Conservation (phyloP, 2,888 invertebrate species). For the Phania funesta region DNA sequence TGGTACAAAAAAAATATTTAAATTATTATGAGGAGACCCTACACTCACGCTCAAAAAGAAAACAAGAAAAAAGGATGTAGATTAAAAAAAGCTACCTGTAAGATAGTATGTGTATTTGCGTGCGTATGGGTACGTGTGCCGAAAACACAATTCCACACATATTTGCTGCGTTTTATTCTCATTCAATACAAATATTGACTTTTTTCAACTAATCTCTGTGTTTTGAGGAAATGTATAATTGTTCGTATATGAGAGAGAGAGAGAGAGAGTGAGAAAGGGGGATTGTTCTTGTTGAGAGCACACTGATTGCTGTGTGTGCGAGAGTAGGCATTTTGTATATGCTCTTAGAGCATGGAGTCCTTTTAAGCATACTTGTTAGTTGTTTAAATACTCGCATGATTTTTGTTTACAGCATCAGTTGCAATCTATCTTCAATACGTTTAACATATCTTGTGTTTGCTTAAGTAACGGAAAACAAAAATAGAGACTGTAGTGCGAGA, state of each 20-base stretch:
- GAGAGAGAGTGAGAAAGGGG: not conserved
- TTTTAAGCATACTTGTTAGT: constrained; percentile 6
- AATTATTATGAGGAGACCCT: not conserved
- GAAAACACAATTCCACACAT: not conserved
- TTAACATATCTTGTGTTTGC: constrained; percentile 19
- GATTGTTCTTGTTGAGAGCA: too few species aligned
- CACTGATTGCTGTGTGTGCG: not conserved
- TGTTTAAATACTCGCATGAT: constrained; percentile 50
- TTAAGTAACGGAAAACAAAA: constrained; percentile 35
- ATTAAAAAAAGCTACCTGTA: constrained; percentile 21
- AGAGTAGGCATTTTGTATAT: not conserved
- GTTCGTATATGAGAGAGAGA: not conserved
- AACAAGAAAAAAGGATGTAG: constrained; percentile 21
- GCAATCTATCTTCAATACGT: constrained; percentile 39
- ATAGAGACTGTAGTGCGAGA: not conserved
- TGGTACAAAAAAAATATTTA: not conserved
- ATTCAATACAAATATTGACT: constrained; percentile 54
- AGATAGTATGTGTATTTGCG: not conserved
- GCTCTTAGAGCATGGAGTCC: not conserved
- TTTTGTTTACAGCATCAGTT: constrained; percentile 65
- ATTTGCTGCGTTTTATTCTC: not conserved
- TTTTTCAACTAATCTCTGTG: constrained; percentile 56
- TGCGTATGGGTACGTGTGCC: not conserved
- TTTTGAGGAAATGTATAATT: constrained; percentile 37
- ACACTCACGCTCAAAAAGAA: constrained; percentile 7